Evolutionary conservation across 2,888 invertebrate species (phyloP), one percentile per base, ranked within the genome.

Genomic region (Drosophila vallismaia): DNA sequence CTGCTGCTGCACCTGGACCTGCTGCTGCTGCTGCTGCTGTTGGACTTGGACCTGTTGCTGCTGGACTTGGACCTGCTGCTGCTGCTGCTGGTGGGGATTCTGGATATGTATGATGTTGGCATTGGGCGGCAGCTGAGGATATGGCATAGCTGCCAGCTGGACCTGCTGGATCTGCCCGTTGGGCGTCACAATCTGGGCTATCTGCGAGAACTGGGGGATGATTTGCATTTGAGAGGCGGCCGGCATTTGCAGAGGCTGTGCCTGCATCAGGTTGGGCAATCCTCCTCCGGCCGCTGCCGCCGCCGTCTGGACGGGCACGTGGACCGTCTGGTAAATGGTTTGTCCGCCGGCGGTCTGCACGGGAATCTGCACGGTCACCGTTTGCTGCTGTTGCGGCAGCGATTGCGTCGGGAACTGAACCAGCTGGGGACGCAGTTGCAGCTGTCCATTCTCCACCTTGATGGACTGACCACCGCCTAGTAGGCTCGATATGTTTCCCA

Each of bases 251-350:
- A 90, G 50, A 1, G 91, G 90, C 48, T 94, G 94, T 2, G 86
- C 76, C 54, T 89, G 78, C 46, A 89, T 67, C 38, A 94, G 93
- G 50, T 94, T 93, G 0, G 94, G 94, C 87, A 94, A 92, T 4
- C 80, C 75, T 42, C 81, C 66, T 24, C 95, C 68, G 0, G 79
- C 75, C 0, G 81, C 94, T 19, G 95, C 69, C 0, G 82, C 77
- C 0, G 81, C 94, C 45, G 97, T 94, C 91, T 98, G 98, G 14
- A 98, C 93, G 0, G 98, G 98, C 84, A 99, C 95, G 90, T 98
- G 98, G 0, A 99, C 95, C 0, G 98, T 98, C 91, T 99, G 98
- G 91, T 97, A 96, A 66, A 98, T 95, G 0, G 98, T 98, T 92
- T 98, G 98, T 0, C 98, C 98, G 36, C 72, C 81, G 40, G 83